These are phyloP conservation scores for Cactoblastis cactorum DNA, from an alignment of 2,888 invertebrate genomes.

Conservation along the genomic window DNA sequence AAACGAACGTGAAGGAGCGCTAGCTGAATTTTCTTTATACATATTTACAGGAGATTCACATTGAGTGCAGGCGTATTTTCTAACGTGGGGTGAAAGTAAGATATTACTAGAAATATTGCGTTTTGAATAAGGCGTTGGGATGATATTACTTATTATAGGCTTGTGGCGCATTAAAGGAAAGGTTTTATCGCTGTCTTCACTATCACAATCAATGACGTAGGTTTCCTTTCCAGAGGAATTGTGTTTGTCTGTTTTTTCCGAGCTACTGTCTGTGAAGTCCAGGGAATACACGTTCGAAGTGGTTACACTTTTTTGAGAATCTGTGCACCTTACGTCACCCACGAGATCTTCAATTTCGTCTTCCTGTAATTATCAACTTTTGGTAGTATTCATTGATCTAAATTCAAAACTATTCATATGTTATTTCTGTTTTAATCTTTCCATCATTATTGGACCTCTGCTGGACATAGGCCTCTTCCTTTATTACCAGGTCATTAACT, in stretches of 20 bases:
- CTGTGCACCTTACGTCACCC: conserved; percentile 54
- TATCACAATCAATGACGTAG: conserved; percentile 58
- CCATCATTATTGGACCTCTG: too few species aligned
- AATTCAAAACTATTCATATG: too few species aligned
- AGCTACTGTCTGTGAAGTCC: conserved; percentile 63
- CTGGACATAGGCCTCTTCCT: too few species aligned
- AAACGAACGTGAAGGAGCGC: conserved; percentile 34
- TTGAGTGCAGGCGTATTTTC: conserved; percentile 26
- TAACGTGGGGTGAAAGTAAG: neutral
- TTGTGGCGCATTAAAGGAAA: conserved; percentile 32
- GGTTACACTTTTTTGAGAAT: conserved; percentile 68
- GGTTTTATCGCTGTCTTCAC: conserved; percentile 51
- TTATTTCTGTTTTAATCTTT: too few species aligned
- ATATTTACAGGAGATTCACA: conserved; percentile 23
- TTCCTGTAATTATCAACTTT: conserved; percentile 38
- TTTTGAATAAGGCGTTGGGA: neutral
- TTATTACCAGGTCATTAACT: too few species aligned
- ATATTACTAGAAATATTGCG: neutral
- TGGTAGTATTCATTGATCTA: too few species aligned
- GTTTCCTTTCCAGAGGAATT: conserved; percentile 65
- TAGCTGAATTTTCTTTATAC: conserved; percentile 29
- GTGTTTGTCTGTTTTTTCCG: conserved; percentile 61
- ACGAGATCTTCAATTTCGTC: conserved; percentile 62
- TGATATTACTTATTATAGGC: conserved; percentile 23
- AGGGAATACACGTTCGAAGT: conserved; percentile 55